Base-by-base conservation (phyloP, 2,888 invertebrate species). In the Zaprionus obscuricornis region DNA sequence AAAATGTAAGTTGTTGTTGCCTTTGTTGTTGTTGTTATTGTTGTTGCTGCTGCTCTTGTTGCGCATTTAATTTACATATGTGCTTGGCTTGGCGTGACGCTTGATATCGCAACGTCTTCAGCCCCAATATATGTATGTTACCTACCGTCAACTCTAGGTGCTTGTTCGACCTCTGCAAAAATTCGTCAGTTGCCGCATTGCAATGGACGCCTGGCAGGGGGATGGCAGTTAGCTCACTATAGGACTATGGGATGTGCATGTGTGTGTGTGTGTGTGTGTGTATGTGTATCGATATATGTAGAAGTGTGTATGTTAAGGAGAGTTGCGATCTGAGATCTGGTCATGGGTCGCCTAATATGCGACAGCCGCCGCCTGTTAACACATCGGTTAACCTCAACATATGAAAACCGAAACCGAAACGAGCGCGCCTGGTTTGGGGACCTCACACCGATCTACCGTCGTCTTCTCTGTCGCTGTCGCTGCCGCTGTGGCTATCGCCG, bases 31-130 rank as follows among this genome's bases (percentile, higher is more conserved):
- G 42, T 22, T 40, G 29, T 51, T 55, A 46, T 73, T 67, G 56
- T 58, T 64, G 50, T 62, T 59, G 50, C 45, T 18, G 20, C n/a
- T n/a, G n/a, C n/a, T n/a, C n/a, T n/a, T n/a, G n/a, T n/a, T 65
- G 68, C 77, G 74, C 63, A 62, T 66, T 73, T 76, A 86, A 87
- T 84, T 85, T 88, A 86, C 87, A 85, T 75, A n/a, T n/a, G n/a
- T n/a, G 72, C 68, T 63, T n/a, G n/a, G 59, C 66, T 70, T 73
- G 82, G 87, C 87, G 88, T 86, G 88, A 88, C 88, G 88, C 86
- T 88, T 88, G 87, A 83, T 85, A 83, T 76, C 87, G 63, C 54
- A 56, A 63, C 27, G 49, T 58, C 56, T 55, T 58, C 58, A 34
- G 37, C 42, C 46, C 10, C 1, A 8, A 6, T 13, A 13, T 8